phyloP scores from a whole-genome alignment of 2,113 vertebrate genomes.

The Pitta sordida region DNA sequence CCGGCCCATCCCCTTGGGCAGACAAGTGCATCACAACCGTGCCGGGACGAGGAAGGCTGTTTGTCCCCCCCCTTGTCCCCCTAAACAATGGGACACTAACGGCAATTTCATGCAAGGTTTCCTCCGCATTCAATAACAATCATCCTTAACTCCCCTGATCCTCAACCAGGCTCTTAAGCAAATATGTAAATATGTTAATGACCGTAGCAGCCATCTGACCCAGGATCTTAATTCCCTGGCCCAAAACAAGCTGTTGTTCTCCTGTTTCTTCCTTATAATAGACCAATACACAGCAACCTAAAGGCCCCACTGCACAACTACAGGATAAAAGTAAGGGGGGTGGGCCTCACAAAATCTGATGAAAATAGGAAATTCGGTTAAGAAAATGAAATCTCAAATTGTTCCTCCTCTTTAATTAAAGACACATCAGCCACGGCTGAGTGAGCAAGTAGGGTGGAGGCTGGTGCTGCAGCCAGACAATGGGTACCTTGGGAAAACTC shows the following conservation, averaged over 20 bases:
- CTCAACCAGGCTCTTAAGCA: conserved; percentile 51
- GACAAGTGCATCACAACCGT: conserved; percentile 15
- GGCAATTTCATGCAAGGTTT: conserved; percentile 78
- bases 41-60: background rate
- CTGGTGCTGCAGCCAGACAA: conserved; percentile 51
- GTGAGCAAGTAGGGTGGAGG: conserved; percentile 66
- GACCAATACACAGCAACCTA: background rate
- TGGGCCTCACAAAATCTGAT: background rate
- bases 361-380: background rate
- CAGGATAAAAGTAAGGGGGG: background rate
- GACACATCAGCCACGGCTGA: conserved; percentile 56
- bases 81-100: conserved; percentile 63
- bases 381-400: conserved; percentile 22
- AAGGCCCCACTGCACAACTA: background rate
- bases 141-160: conserved; percentile 57
- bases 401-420: conserved; percentile 65
- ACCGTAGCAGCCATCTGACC: conserved; percentile 39
- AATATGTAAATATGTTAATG: conserved; percentile 67
- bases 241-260: background rate
- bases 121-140: conserved; percentile 66
- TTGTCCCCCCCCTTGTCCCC: background rate
- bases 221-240: conserved; percentile 23
- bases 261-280: background rate
- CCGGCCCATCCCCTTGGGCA: conserved; percentile 23
- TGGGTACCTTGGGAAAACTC: conserved; percentile 46